Evolutionary conservation across 2,797 vertebrate genomes (phyloP).

Genomic region (Cyclopterus lumpus): DNA sequence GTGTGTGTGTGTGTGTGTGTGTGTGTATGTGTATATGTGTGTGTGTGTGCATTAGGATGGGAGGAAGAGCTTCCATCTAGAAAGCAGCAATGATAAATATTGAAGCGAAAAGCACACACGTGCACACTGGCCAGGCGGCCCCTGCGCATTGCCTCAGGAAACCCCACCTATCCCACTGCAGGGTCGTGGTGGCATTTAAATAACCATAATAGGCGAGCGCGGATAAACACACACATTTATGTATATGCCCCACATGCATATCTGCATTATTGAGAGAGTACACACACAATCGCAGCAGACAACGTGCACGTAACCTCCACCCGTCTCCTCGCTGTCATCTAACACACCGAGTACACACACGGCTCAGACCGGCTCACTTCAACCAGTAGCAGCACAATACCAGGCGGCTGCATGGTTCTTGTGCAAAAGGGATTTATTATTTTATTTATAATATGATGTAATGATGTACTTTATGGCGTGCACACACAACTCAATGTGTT

Average conservation of each 20-base stretch:
- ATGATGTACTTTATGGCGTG: background rate
- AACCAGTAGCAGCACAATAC: background rate
- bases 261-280: background rate
- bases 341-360: background rate
- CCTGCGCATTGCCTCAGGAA: constrained; percentile 38
- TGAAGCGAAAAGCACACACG: constrained; percentile 24
- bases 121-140: constrained; percentile 10
- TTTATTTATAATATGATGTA: too few relatives aligned
- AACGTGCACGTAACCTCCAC: constrained; percentile 12
- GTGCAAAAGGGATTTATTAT: background rate
- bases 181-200: background rate
- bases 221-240: constrained; percentile 10
- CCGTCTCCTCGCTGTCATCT: background rate
- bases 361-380: background rate
- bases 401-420: background rate
- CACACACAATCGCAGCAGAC: background rate
- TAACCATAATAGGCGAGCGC: background rate
- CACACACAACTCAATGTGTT: background rate
- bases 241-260: background rate
- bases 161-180: constrained; percentile 38
- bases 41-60: constrained; percentile 18
- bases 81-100: constrained; percentile 51
- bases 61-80: constrained; percentile 19
- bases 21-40: constrained; percentile 27
- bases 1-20: constrained; percentile 21